phyloP scores from a whole-genome alignment of 92 coral and sea anemone genomes.

The Virgularia gustaviana region DNA sequence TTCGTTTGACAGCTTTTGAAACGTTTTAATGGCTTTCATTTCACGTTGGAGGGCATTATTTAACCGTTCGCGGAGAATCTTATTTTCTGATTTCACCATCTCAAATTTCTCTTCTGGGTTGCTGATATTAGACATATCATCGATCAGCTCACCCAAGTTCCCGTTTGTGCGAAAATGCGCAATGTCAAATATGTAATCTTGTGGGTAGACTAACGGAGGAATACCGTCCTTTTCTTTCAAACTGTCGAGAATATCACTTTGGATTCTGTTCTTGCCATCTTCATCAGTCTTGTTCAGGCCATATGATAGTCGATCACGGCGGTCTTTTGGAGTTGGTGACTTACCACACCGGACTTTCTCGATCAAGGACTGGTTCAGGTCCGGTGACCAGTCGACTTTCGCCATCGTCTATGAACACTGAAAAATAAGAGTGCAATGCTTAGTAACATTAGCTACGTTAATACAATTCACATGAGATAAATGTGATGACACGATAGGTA shows the following conservation, averaged over 20 bases:
- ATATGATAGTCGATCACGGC: slow-evolving; percentile 20
- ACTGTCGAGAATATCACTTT: slow-evolving; percentile 33
- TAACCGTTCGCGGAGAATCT: slow-evolving; percentile 84
- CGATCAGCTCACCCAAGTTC: slow-evolving; percentile 34
- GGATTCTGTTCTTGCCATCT: slow-evolving; percentile 23
- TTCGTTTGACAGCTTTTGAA: slow-evolving; percentile 87
- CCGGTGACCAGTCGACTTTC: slow-evolving; percentile 9
- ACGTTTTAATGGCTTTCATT: slow-evolving; percentile 94
- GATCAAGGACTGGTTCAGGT: slow-evolving; percentile 9
- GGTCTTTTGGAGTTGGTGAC: slow-evolving; percentile 33
- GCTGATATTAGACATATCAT: slow-evolving; percentile 32
- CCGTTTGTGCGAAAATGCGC: slow-evolving; percentile 39
- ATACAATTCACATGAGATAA: no score
- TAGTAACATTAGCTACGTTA: no score
- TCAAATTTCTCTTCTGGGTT: slow-evolving; percentile 46
- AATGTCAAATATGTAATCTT: slow-evolving; percentile 38
- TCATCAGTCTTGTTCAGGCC: slow-evolving; percentile 18
- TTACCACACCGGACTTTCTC: slow-evolving; percentile 27
- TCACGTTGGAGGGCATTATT: slow-evolving; percentile 96
- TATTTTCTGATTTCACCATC: slow-evolving; percentile 87
- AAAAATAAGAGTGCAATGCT: no score
- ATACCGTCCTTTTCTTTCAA: slow-evolving; percentile 34
- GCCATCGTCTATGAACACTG: slow-evolving; percentile 27
- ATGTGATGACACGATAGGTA: no score
- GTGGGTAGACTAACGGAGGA: slow-evolving; percentile 26